A percentile compares a stretch with the other conserved stretches of the same genome.
These are phyloP conservation scores for Mesorhabditis belari DNA, from an alignment of 2,888 invertebrate species.

Conservation along the genomic window DNA sequence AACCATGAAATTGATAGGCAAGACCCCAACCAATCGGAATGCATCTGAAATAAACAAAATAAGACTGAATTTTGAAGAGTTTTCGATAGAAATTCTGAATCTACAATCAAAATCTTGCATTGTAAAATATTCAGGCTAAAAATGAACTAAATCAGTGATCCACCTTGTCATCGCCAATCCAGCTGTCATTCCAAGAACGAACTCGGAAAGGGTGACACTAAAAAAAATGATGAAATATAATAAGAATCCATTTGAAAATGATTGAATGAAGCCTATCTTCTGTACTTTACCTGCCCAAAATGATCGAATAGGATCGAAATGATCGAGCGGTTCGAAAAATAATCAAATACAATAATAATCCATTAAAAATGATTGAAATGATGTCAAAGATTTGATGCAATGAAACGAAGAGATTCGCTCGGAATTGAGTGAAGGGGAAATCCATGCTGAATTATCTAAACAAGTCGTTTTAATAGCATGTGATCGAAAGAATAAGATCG, in stretches of 20 bases:
- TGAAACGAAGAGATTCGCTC: too few species aligned
- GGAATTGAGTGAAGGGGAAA: too few species aligned
- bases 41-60: too few species aligned
- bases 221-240: neutral
- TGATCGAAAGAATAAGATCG: too few species aligned
- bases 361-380: neutral
- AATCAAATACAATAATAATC: neutral
- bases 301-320: neutral
- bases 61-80: too few species aligned
- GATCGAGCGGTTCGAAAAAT: neutral
- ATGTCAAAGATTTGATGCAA: too few species aligned
- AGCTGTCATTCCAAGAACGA: neutral
- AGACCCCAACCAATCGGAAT: too few species aligned
- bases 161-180: neutral
- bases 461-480: too few species aligned
- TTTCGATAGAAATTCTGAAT: too few species aligned
- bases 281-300: neutral
- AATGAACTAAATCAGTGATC: neutral
- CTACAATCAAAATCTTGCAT: too few species aligned
- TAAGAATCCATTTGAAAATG: neutral
- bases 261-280: neutral
- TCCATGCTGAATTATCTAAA: too few species aligned
- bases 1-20: neutral
- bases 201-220: neutral
- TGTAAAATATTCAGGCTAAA: neutral